Conservation (phyloP, 2,888 invertebrate genomes). For the Caenorhabditis doughertyi region DNA sequence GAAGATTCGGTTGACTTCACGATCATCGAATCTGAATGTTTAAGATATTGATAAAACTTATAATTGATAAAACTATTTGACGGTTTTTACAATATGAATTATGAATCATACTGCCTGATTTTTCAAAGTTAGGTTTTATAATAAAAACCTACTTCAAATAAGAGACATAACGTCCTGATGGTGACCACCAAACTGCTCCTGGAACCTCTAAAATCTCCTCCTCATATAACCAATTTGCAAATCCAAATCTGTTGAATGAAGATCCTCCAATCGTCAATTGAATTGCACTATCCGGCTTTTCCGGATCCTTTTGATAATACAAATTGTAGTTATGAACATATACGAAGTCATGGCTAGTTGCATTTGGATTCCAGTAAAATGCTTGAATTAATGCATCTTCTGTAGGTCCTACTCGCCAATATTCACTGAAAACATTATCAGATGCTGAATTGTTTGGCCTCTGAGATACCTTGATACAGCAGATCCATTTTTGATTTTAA, state of each 20-base stretch:
- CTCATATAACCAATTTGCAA: conserved; percentile 74
- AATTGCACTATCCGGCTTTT: conserved; percentile 63
- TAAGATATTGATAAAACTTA: too few relatives aligned
- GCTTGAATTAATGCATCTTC: conserved; percentile 65
- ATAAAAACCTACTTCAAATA: conserved; percentile 68
- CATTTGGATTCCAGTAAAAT: conserved; percentile 71
- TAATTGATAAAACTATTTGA: too few relatives aligned
- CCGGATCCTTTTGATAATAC: conserved; percentile 74
- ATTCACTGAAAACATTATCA: conserved; percentile 42
- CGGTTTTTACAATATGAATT: too few relatives aligned
- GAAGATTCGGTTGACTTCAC: conserved; percentile 71
- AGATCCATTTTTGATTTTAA: conserved; percentile 9
- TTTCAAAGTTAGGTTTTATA: too few relatives aligned
- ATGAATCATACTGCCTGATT: too few relatives aligned
- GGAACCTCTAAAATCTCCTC: conserved; percentile 73
- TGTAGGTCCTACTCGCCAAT: conserved; percentile 61
- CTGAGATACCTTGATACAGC: conserved; percentile 15
- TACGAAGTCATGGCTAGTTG: conserved; percentile 65
- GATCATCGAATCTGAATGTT: conserved; percentile 72
- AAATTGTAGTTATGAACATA: conserved; percentile 68
- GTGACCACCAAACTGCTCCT: conserved; percentile 77
- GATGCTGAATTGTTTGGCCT: background rate
- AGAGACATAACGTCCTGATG: conserved; percentile 71
- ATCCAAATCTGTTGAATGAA: conserved; percentile 67
- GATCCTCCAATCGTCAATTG: conserved; percentile 67